Base-by-base conservation (phyloP, 2,797 vertebrate species). In the Aphelocoma californica region DNA sequence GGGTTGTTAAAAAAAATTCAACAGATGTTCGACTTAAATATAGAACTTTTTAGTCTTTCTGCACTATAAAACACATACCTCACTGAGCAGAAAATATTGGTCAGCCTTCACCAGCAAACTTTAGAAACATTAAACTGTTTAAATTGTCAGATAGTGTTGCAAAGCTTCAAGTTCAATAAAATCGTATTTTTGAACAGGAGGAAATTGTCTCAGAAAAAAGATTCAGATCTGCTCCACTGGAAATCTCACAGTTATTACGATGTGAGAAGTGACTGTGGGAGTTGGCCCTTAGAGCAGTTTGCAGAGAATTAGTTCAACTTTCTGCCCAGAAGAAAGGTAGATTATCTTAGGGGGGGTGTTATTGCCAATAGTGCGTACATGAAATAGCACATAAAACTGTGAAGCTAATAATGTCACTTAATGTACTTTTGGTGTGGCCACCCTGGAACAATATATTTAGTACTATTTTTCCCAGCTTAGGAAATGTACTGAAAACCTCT, bases 181-280 rank as follows among this genome's bases (percentile, higher is more conserved):
- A 47, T 26, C 0, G 0, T 86, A 64, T 70, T 95, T 90, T 77
- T 88, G 32, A 71, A 84, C 26, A 57, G 44, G 86, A 92, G 61
- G 24, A 77, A 82, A 92, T 90, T 84, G 44, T 79, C 73, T 92
- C 81, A 32, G 66, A 69, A 90, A 44, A 77, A 66, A 71, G 42
- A 60, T 47, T 85, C 53, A 65, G 79, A 54, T 90, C 62, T 79
- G 54, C 85, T 90, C 66, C 50, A 29, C 58, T 64, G 73, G 95
- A 96, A 84, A 83, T 79, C 77, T 97, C 87, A 85, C 84, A 81
- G 82, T 82, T 93, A 75, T 91, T 96, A 77, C 3, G 2, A 84
- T 53, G 82, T 91, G 92, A 92, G 94, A 94, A 91, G 40, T 75
- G 72, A 26, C 64, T 91, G 62, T 18, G 72, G 66, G 51, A 88